A percentile compares a stretch with the other conserved stretches of the same genome.
phyloP scores from a whole-genome alignment of 2,113 vertebrate genomes.

The Perccottus glenii region DNA sequence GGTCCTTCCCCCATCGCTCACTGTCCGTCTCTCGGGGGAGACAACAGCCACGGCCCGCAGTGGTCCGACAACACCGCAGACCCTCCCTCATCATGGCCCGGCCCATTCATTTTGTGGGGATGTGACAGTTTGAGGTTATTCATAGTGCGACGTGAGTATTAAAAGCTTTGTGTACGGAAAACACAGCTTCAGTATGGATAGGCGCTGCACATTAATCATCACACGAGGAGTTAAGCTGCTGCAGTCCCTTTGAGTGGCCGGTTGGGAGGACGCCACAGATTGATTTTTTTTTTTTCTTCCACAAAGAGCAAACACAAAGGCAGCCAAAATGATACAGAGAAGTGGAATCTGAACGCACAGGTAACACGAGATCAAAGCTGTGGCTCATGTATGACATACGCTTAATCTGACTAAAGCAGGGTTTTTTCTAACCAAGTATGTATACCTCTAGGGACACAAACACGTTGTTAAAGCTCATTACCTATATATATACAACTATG shows the following conservation, averaged over 20 bases:
- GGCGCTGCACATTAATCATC: slow-evolving; percentile 66
- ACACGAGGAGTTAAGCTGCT: slow-evolving; percentile 44
- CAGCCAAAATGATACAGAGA: slow-evolving; percentile 29
- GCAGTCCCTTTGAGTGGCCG: slow-evolving; percentile 46
- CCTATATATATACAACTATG: too few species aligned
- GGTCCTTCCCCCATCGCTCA: slow-evolving; percentile 45
- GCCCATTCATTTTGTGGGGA: slow-evolving; percentile 64
- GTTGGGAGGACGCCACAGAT: slow-evolving; percentile 57
- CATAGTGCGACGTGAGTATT: slow-evolving; percentile 59
- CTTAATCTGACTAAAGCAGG: slow-evolving; percentile 39
- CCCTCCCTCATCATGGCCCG: slow-evolving; percentile 31
- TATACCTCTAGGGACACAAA: background rate
- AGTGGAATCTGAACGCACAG: slow-evolving; percentile 23
- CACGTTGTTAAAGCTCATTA: too few species aligned
- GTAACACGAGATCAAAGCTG: slow-evolving; percentile 40
- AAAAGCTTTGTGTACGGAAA: slow-evolving; percentile 56
- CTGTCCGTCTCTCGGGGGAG: slow-evolving; percentile 54
- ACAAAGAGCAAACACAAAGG: slow-evolving; percentile 46
- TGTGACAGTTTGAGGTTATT: slow-evolving; percentile 76
- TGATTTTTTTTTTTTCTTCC: slow-evolving; percentile 48
- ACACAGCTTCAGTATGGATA: slow-evolving; percentile 49
- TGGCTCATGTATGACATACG: slow-evolving; percentile 17
- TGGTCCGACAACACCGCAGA: slow-evolving; percentile 18
- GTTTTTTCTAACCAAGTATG: background rate
- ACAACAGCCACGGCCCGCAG: slow-evolving; percentile 42